Percentiles rank a stretch among this genome's conserved stretches.
These are phyloP conservation scores for Trissonchulus sp. DNA, from an alignment of 2,888 invertebrate species.

Conservation along the genomic window DNA sequence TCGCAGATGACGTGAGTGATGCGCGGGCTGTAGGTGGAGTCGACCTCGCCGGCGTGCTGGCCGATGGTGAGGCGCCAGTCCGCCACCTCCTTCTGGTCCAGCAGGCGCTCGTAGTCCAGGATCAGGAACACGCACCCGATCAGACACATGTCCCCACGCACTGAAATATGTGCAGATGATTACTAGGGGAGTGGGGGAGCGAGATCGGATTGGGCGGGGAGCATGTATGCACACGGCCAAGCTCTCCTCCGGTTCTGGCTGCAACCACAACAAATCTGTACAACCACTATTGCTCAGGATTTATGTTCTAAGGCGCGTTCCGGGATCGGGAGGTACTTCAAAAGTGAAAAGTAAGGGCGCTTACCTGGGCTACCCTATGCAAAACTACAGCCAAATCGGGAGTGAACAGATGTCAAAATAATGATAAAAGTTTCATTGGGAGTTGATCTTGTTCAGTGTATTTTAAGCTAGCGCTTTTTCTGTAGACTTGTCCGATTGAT, in stretches of 20 bases:
- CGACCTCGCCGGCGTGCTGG: conserved; percentile 79
- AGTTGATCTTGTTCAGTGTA: no score
- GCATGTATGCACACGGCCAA: conserved; percentile 1
- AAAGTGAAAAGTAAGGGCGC: no score
- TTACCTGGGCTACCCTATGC: no score
- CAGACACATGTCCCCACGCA: conserved; percentile 77
- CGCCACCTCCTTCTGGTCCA: conserved; percentile 48
- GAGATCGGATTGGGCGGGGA: neutral
- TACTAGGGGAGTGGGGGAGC: neutral
- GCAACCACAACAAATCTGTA: neutral
- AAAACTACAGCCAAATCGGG: no score
- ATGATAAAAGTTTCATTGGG: no score
- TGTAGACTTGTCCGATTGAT: no score
- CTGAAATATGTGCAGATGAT: conserved; percentile 43
- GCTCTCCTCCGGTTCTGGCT: neutral
- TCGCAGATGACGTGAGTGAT: conserved; percentile 88
- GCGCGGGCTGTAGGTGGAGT: conserved; percentile 71
- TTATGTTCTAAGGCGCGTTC: no score
- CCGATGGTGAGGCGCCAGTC: conserved; percentile 61
- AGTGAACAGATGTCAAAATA: no score
- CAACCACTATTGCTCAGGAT: no score
- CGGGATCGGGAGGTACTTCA: no score
- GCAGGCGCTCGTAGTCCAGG: conserved; percentile 66
- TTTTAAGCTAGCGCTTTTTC: no score
- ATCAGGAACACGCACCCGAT: conserved; percentile 87